phyloP scores from a whole-genome alignment of 2,113 vertebrate genomes.

The Motacilla alba region DNA sequence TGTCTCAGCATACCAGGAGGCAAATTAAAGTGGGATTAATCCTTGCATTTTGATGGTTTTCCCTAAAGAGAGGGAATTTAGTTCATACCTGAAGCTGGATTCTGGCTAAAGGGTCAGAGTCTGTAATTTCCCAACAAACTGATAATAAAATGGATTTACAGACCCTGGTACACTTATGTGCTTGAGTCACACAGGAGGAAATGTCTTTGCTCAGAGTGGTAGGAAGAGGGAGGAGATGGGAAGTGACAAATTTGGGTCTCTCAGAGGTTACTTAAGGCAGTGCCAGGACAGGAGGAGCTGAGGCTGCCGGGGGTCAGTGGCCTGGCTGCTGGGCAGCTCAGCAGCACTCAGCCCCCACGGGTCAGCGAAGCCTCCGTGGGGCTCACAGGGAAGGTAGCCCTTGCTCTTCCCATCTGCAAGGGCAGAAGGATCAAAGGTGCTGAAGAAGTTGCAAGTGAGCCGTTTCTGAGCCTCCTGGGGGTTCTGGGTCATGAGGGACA shows the following conservation, averaged over 20 bases:
- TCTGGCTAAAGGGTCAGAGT: neutral
- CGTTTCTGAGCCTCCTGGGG: neutral
- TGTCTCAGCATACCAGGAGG: neutral
- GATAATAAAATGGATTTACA: neutral
- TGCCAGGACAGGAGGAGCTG: neutral
- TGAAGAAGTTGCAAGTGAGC: neutral
- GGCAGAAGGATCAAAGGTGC: neutral
- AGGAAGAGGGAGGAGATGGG: neutral
- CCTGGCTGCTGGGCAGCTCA: neutral
- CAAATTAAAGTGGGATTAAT: neutral
- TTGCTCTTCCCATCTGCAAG: neutral
- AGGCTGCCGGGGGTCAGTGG: neutral
- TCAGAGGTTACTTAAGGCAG: neutral
- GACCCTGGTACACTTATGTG: neutral
- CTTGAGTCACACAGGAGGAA: neutral
- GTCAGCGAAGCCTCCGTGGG: accelerated
- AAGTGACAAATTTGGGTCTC: neutral
- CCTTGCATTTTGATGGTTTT: neutral
- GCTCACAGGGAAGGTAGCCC: neutral
- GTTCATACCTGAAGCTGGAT: neutral
- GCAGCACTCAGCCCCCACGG: neutral
- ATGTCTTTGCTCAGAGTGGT: neutral
- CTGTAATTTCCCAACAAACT: neutral
- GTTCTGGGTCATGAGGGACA: neutral
- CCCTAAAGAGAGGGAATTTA: neutral